These are phyloP conservation scores for Geococcyx californianus DNA, from an alignment of 2,113 vertebrate genomes.

Conservation along the genomic window DNA sequence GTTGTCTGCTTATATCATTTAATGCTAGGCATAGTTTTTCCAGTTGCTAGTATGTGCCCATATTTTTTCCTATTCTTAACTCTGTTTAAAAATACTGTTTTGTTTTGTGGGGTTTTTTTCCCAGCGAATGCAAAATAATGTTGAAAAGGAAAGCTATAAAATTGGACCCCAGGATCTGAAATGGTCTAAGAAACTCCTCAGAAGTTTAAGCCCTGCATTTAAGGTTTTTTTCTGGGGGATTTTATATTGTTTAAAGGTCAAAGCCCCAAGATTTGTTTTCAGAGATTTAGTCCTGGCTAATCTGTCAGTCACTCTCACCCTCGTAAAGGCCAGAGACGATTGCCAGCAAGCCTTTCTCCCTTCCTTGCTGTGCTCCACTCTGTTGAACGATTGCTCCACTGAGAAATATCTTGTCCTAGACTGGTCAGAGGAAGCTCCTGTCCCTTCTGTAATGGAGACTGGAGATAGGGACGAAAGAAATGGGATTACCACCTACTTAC, in stretches of 20 bases:
- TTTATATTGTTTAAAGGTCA: constrained; percentile 42
- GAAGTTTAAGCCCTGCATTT: constrained; percentile 10
- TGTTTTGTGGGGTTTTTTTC: too few relatives aligned
- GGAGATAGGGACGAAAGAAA: background rate
- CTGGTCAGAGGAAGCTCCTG: background rate
- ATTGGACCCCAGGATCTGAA: background rate
- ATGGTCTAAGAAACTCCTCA: background rate
- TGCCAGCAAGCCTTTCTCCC: background rate
- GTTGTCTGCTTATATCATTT: background rate
- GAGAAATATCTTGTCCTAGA: background rate
- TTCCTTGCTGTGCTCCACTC: background rate
- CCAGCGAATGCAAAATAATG: background rate
- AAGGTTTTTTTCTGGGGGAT: background rate
- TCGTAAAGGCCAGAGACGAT: accelerated
- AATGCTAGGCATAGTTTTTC: constrained; percentile 16
- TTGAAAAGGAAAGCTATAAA: background rate
- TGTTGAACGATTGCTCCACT: background rate
- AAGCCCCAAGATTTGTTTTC: constrained; percentile 4
- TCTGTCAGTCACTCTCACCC: constrained; percentile 10
- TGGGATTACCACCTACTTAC: background rate
- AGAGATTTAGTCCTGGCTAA: constrained; percentile 17
- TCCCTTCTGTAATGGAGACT: background rate
- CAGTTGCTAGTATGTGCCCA: background rate
- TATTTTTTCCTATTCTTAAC: background rate
- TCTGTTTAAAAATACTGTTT: too few relatives aligned